phyloP scores from a whole-genome alignment of 2,113 vertebrate genomes.

The Bolborhynchus lineola region DNA sequence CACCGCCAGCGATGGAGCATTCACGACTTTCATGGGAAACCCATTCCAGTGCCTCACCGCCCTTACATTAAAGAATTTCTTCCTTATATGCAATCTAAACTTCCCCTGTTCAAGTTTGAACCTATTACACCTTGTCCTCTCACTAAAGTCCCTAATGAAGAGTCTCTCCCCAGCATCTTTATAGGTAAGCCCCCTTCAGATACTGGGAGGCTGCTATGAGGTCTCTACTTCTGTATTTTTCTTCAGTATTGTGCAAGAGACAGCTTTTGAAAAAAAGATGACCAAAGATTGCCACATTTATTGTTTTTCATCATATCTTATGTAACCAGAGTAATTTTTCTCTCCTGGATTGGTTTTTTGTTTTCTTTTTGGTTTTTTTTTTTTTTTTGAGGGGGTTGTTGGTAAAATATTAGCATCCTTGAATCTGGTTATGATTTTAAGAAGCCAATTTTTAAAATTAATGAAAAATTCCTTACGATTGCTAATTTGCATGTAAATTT shows the following conservation, averaged over 20 bases:
- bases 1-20: too few species aligned
- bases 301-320: neutral
- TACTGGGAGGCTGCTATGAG: too few species aligned
- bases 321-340: neutral
- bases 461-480: neutral
- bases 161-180: too few species aligned
- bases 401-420: neutral
- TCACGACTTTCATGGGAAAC: too few species aligned
- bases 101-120: too few species aligned
- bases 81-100: too few species aligned
- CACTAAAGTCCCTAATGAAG: too few species aligned
- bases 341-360: neutral
- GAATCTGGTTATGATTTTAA: neutral
- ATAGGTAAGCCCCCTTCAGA: too few species aligned
- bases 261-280: neutral
- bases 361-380: neutral
- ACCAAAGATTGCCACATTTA: neutral
- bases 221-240: neutral
- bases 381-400: fast-evolving
- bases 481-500: neutral
- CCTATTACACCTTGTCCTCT: too few species aligned
- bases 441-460: neutral
- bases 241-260: neutral
- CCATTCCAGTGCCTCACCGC: too few species aligned
- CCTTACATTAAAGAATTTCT: too few species aligned